Evolutionary conservation across 2,797 vertebrate genomes (phyloP).

Genomic region (Acanthurus tractus): DNA sequence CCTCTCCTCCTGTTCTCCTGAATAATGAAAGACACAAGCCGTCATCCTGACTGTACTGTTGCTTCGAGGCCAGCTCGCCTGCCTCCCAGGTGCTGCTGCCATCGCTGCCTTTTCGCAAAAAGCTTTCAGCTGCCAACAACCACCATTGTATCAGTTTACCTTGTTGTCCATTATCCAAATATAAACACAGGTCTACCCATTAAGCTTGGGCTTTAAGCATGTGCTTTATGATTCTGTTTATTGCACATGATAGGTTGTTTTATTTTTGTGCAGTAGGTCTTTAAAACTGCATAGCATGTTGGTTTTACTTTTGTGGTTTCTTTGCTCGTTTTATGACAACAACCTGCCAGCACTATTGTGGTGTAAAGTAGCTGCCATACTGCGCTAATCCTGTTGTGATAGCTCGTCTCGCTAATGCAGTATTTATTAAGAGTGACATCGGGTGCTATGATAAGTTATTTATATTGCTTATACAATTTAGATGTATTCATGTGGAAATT

Average conservation of each 20-base stretch:
- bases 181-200: conserved; percentile 7
- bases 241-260: not conserved
- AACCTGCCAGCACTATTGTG: not conserved
- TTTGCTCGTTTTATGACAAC: not conserved
- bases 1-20: conserved; percentile 82
- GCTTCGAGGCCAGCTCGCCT: conserved; percentile 54
- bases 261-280: not conserved
- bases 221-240: not conserved
- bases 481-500: not conserved
- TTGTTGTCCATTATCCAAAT: conserved; percentile 28
- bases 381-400: conserved; percentile 16
- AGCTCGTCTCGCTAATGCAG: conserved; percentile 35
- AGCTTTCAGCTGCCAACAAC: conserved; percentile 27
- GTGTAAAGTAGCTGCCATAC: conserved; percentile 10
- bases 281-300: not conserved
- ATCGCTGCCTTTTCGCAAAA: conserved; percentile 48
- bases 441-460: conserved; percentile 8
- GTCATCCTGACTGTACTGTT: conserved; percentile 55
- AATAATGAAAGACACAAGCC: conserved; percentile 77
- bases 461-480: not conserved
- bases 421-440: conserved; percentile 33
- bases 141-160: conserved; percentile 55
- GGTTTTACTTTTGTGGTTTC: not conserved
- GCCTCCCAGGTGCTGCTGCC: conserved; percentile 62
- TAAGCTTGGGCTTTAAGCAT: too few species aligned